A percentile compares a stretch with the other conserved stretches of the same genome.
phyloP scores from a whole-genome alignment of 2,113 vertebrate species.

The Echinops telfairi region DNA sequence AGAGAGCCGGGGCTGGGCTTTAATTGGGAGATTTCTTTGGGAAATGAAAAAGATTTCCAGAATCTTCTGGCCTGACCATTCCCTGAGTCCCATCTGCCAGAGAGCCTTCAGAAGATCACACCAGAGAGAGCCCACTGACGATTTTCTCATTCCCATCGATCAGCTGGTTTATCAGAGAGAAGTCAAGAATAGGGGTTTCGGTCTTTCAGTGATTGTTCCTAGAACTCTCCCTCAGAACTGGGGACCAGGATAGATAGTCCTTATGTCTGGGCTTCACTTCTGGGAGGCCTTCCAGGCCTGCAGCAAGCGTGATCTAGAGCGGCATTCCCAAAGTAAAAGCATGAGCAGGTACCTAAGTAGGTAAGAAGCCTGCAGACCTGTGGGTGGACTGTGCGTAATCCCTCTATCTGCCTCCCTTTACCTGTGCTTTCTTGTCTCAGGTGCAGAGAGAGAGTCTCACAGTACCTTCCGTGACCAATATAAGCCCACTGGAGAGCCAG shows the following conservation, averaged over 20 bases:
- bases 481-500: no score
- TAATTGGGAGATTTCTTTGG: not conserved
- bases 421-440: not conserved
- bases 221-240: slow-evolving; percentile 13
- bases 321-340: no score
- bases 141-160: not conserved
- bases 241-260: not conserved
- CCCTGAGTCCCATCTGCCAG: not conserved
- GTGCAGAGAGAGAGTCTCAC: not conserved
- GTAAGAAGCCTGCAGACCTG: not conserved
- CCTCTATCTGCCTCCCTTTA: not conserved
- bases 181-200: not conserved
- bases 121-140: not conserved
- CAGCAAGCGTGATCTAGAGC: not conserved
- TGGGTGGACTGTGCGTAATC: no score
- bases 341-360: not conserved
- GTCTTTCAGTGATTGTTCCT: not conserved
- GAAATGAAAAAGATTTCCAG: not conserved
- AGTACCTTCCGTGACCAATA: no score
- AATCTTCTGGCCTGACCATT: not conserved
- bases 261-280: not conserved
- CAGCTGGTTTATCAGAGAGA: not conserved
- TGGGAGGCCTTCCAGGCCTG: not conserved
- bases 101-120: not conserved
- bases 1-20: not conserved